Base-by-base conservation (phyloP, 2,797 vertebrate genomes). In the Anisognathus igniventris region DNA sequence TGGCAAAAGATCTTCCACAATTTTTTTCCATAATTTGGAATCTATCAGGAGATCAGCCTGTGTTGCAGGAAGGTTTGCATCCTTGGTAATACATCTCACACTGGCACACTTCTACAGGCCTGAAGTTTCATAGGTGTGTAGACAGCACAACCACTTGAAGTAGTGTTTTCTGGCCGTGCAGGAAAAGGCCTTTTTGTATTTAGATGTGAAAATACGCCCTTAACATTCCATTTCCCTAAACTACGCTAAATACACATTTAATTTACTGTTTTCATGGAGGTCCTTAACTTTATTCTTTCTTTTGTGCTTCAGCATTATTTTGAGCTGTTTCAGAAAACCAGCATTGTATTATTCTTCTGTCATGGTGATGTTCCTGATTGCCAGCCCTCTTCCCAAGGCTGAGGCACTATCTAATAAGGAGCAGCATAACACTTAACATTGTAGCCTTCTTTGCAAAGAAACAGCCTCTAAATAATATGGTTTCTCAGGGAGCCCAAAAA, bases 1-100 rank as follows among this genome's bases (percentile, higher is more conserved):
- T 95, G 93, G 88, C 88, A 93, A 95, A 94, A 96, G 93, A 94
- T 89, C 86, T 96, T 96, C 94, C 93, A 77, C 96, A 91, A 12
- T 96, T 84, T 85, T 84, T 92, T 93, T 64, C 42, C 67, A 21
- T 95, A 82, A 92, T 91, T 95, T 96, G 95, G 95, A 95, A 87
- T 92, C 77, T 94, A 79, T 92, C 90, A 95, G 95, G 91, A 95
- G 95, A 95, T 94, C 77, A 89, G 1, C 74, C 84, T 90, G 45
- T 87, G 92, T 10, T 64, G 53, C 74, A 91, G 88, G 64, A 91
- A 85, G 42, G 66, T 79, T 90, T 92, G 48, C 64, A 15, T 96
- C 86, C 48, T 60, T 84, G 22, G 60, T 84, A 45, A 28, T 86
- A 7, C 30, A 2, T 87, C 71, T 92, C 54, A 42, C 21, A 40